Percentiles rank a stretch among this genome's conserved stretches.
phyloP scores from a whole-genome alignment of 2,797 vertebrate genomes.

The Spinus olivaceus region DNA sequence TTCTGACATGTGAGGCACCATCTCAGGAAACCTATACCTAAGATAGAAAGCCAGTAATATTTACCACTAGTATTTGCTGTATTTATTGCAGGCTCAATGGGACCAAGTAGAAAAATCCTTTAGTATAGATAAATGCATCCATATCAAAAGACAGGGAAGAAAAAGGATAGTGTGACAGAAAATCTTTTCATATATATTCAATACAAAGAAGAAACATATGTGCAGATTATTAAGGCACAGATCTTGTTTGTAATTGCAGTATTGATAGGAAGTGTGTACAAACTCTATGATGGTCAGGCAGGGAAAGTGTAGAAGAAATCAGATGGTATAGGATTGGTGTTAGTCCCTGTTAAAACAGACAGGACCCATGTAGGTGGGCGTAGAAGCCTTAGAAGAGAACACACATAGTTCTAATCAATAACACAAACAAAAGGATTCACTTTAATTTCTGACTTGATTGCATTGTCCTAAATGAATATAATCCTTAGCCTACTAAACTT shows the following conservation, averaged over 20 bases:
- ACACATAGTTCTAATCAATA: not conserved
- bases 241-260: not conserved
- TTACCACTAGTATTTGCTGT: not conserved
- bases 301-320: not conserved
- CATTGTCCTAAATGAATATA: not conserved
- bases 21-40: not conserved
- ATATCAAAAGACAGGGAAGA: not conserved
- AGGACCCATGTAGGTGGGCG: not conserved
- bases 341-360: not conserved
- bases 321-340: not conserved
- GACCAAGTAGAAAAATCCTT: not conserved
- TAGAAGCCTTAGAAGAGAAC: not conserved
- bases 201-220: not conserved
- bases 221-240: not conserved
- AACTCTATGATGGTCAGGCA: not conserved
- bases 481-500: not conserved
- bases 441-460: slow-evolving; percentile 4
- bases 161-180: not conserved
- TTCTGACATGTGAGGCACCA: not conserved
- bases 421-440: not conserved
- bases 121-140: not conserved
- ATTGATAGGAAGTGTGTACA: not conserved
- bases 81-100: not conserved
- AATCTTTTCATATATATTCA: not conserved
- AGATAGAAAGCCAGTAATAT: not conserved